Percentiles rank a stretch among this genome's conserved stretches.
phyloP scores from a whole-genome alignment of 2,888 invertebrate genomes.

The Noctua pronuba region DNA sequence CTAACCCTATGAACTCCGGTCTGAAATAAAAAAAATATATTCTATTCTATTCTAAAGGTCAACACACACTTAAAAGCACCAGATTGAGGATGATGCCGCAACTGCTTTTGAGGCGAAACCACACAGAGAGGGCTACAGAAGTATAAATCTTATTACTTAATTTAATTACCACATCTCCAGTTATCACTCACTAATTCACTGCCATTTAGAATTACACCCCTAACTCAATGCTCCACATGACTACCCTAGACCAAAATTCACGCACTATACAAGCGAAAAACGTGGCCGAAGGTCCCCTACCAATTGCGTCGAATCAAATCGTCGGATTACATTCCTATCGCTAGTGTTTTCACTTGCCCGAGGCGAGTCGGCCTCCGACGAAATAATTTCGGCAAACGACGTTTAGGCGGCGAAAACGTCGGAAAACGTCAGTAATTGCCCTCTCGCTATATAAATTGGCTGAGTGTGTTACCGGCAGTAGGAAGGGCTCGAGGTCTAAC shows the following conservation, averaged over 20 bases:
- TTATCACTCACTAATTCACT: slow-evolving; percentile 40
- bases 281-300: slow-evolving; percentile 54
- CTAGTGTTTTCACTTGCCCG: slow-evolving; percentile 73
- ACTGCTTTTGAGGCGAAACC: too few relatives aligned
- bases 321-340: slow-evolving; percentile 62
- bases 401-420: slow-evolving; percentile 83
- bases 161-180: slow-evolving; percentile 3
- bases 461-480: slow-evolving; percentile 85
- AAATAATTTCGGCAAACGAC: slow-evolving; percentile 86
- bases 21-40: too few relatives aligned
- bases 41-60: too few relatives aligned
- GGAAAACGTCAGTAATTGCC: slow-evolving; percentile 86
- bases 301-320: slow-evolving; percentile 63
- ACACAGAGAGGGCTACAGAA: not conserved
- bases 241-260: slow-evolving; percentile 30
- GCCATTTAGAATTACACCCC: slow-evolving; percentile 20
- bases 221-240: slow-evolving; percentile 23
- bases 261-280: slow-evolving; percentile 36
- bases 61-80: too few relatives aligned
- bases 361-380: slow-evolving; percentile 74
- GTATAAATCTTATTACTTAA: slow-evolving; percentile 1
- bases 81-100: too few relatives aligned
- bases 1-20: too few relatives aligned
- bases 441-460: slow-evolving; percentile 87
- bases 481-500: slow-evolving; percentile 77